Evolutionary conservation across 2,888 invertebrate genomes (phyloP), one percentile per base, ranked within the genome.

Genomic region (Agonopterix heracliana): DNA sequence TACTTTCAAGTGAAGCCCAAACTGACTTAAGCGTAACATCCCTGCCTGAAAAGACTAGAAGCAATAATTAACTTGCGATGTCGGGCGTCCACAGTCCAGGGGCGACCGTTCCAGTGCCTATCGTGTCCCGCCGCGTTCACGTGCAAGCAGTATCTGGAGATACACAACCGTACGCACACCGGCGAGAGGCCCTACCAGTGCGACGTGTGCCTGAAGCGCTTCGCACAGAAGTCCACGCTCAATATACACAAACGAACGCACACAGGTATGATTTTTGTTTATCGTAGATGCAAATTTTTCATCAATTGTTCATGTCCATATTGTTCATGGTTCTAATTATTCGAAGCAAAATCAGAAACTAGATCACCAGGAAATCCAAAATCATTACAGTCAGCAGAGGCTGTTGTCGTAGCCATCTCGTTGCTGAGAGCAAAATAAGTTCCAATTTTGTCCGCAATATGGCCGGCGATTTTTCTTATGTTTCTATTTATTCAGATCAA

Each of bases 211-310:
- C 90, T 93, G 76, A 95, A 94, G 85, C 90, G 93, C 73, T 95
- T 94, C 87, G 94, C 94, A 62, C 94, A 95, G 86, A 94, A 94
- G 80, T 94, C 94, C 62, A 94, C 94, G 66, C 89, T 95, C 66
- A 94, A 94, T 78, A 94, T 94, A 68, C 94, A 94, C 86, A 94
- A 93, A 85, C 87, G 94, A 74, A 93, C 93, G 66, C 95, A 95
- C 85, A 93, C 94, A 70, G 90, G 90, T 90, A 67, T 73, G 83
- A 77, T 49, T 14, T 38, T 26, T 26, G 26, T 26, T 26, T 26
- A 26, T 26, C 26, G 5, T 26, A 5, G 26, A 5, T 26, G 26
- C 26, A 5, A 3, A 26, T 26, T 5, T 5, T 26, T 26, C 26
- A 26, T 26, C 7, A 26, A 26, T 26, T 26, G 26, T 26, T 5